These are phyloP conservation scores for Ligdia adustata DNA, from an alignment of 2,888 invertebrate species.

Conservation along the genomic window DNA sequence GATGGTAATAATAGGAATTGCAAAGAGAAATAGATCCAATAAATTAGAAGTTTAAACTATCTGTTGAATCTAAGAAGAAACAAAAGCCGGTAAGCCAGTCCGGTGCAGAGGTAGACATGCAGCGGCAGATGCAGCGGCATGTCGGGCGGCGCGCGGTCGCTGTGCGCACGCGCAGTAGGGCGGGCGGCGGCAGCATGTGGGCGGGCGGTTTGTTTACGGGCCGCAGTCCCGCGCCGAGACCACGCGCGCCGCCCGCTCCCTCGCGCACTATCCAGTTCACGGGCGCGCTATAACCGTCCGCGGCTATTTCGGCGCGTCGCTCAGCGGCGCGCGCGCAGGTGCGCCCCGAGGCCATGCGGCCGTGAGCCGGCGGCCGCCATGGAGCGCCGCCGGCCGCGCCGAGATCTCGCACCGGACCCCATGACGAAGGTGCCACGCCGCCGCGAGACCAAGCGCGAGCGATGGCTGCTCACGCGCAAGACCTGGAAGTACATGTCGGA, in stretches of 20 bases:
- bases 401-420: conserved; percentile 76
- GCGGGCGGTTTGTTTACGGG: conserved; percentile 60
- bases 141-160: conserved; percentile 39
- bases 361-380: conserved; percentile 60
- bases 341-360: conserved; percentile 60
- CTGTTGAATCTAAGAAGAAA: background rate
- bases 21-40: too few species aligned
- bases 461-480: conserved; percentile 94
- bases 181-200: conserved; percentile 48
- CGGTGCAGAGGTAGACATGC: background rate
- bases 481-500: conserved; percentile 98
- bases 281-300: conserved; percentile 77
- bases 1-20: too few species aligned
- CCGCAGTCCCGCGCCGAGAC: conserved; percentile 51
- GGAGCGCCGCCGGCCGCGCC: conserved; percentile 69
- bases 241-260: conserved; percentile 52
- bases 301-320: conserved; percentile 79
- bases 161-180: conserved; percentile 36
- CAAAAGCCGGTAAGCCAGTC: background rate
- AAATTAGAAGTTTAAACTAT: too few species aligned
- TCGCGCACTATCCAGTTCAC: conserved; percentile 74
- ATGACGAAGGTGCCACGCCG: conserved; percentile 85
- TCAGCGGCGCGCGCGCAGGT: conserved; percentile 76
- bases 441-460: conserved; percentile 87
- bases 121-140: conserved; percentile 10